Percentiles rank a stretch among this genome's conserved stretches.
These are phyloP conservation scores for Sphenodon punctatus DNA, from an alignment of 2,797 vertebrate species.

Conservation along the genomic window DNA sequence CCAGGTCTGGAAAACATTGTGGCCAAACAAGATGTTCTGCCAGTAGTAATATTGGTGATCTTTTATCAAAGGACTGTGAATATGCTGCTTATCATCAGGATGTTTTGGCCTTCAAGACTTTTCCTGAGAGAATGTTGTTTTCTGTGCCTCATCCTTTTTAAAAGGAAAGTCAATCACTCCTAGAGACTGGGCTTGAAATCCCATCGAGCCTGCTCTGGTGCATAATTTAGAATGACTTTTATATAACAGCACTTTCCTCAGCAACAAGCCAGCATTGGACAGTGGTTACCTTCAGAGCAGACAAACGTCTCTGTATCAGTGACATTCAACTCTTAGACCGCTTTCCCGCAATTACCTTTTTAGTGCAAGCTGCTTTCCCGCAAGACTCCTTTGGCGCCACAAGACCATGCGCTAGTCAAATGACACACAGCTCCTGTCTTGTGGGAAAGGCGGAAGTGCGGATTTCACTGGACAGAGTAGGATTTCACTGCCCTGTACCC, in stretches of 20 bases:
- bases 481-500: no score
- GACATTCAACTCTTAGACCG: no score
- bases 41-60: conserved; percentile 45
- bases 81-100: conserved; percentile 17
- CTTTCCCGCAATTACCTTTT: no score
- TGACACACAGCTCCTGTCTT: no score
- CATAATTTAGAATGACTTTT: conserved; percentile 12
- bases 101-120: conserved; percentile 8
- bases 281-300: background rate
- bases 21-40: conserved; percentile 66
- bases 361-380: no score
- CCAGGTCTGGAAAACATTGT: conserved; percentile 37
- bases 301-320: no score
- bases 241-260: conserved; percentile 1
- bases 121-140: conserved; percentile 1
- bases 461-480: no score
- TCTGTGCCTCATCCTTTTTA: background rate
- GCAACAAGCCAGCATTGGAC: background rate
- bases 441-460: no score
- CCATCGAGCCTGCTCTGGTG: background rate
- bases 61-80: conserved; percentile 30
- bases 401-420: no score
- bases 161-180: conserved; percentile 8
- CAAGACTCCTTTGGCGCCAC: no score
- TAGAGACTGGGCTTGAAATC: background rate